These are phyloP conservation scores for Bos javanicus DNA, from an alignment of 2,113 vertebrate species.

Conservation along the genomic window DNA sequence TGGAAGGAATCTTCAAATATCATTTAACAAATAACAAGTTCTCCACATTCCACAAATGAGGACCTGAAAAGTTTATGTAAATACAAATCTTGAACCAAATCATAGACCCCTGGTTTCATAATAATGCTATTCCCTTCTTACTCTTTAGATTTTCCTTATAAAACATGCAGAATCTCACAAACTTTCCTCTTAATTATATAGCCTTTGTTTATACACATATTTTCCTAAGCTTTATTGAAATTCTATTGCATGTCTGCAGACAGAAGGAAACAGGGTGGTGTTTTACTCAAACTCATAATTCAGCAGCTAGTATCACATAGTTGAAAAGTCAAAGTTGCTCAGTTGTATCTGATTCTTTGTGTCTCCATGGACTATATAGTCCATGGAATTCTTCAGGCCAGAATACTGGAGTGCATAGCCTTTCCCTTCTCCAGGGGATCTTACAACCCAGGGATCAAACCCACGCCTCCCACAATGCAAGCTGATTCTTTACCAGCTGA, in stretches of 20 bases:
- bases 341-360: not conserved
- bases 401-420: not conserved
- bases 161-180: not conserved
- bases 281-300: not conserved
- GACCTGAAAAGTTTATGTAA: not conserved
- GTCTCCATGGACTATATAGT: not conserved
- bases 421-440: not conserved
- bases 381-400: not conserved
- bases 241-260: not conserved
- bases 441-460: not conserved
- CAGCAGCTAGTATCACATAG: not conserved
- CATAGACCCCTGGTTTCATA: not conserved
- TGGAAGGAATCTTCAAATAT: not conserved
- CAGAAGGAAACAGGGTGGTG: not conserved
- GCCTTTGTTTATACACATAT: not conserved
- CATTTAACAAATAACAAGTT: not conserved
- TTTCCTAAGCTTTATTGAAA: constrained; percentile 1
- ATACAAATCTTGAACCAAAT: not conserved
- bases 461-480: not conserved
- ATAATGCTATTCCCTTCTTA: not conserved
- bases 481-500: not conserved
- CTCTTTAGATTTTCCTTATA: not conserved
- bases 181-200: not conserved
- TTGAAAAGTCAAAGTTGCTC: not conserved
- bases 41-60: not conserved